Conservation (phyloP, 2,888 invertebrate species). For the Lasioglossum lativentre region DNA sequence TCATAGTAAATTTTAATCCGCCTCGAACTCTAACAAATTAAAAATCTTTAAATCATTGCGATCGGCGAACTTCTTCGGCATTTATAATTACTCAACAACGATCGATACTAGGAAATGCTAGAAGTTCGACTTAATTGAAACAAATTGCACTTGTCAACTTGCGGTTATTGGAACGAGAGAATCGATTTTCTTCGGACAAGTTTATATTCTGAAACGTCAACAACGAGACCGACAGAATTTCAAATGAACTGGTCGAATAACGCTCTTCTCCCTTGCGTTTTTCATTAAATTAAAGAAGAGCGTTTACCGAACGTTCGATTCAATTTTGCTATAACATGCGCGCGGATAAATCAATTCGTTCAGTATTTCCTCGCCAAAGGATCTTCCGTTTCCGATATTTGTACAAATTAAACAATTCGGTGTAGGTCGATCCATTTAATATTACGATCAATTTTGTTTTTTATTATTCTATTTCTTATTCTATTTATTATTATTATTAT, state of each 20-base stretch:
- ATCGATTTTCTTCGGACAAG: neutral
- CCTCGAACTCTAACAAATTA: neutral
- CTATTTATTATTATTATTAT: no score
- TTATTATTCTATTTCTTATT: no score
- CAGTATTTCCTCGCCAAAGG: neutral
- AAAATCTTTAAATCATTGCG: neutral
- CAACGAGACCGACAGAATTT: neutral
- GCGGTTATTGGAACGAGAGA: neutral
- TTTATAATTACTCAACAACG: slow-evolving; percentile 16
- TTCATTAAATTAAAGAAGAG: neutral
- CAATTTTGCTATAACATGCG: neutral
- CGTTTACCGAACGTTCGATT: neutral
- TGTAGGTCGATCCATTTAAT: no score
- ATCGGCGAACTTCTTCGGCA: neutral
- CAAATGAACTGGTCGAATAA: neutral
- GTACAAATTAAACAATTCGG: no score
- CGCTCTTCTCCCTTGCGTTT: neutral
- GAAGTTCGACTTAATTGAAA: slow-evolving; percentile 30
- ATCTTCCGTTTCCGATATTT: neutral
- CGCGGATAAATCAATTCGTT: neutral
- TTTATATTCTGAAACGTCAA: neutral
- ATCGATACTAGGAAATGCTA: neutral
- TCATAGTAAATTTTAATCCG: neutral
- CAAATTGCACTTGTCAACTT: slow-evolving; percentile 15
- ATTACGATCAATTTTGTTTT: no score